Conservation (phyloP, 2,888 invertebrate species). For the Tipula lateralis region DNA sequence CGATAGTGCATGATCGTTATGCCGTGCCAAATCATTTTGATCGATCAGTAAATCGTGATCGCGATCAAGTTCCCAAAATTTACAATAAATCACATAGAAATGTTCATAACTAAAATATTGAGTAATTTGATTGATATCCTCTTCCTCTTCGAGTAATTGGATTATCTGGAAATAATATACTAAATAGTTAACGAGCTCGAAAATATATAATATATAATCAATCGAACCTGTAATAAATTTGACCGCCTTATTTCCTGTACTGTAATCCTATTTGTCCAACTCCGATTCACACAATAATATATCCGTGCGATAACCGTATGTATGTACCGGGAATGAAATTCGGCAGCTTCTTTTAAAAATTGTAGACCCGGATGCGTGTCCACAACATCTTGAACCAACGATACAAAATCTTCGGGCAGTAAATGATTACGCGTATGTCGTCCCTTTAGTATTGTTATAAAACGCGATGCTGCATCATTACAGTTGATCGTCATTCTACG, state of each 20-base stretch:
- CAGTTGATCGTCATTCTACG: constrained; percentile 71
- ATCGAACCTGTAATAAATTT: constrained; percentile 67
- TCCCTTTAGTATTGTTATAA: constrained; percentile 76
- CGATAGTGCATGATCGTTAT: constrained; percentile 96
- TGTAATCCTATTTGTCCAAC: constrained; percentile 92
- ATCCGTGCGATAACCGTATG: constrained; percentile 98
- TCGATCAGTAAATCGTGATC: constrained; percentile 97
- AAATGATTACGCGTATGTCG: constrained; percentile 52
- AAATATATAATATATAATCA: neutral
- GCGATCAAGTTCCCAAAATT: constrained; percentile 98
- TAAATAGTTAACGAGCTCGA: neutral
- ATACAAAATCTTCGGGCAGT: constrained; percentile 87
- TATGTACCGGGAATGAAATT: constrained; percentile 98
- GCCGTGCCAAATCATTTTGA: constrained; percentile 86
- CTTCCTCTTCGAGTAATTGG: constrained; percentile 84
- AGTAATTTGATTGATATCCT: constrained; percentile 93
- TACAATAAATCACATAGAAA: constrained; percentile 99
- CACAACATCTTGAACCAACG: constrained; percentile 94
- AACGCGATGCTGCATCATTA: constrained; percentile 84
- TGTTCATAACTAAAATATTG: constrained; percentile 96
- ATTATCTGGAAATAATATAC: constrained; percentile 55
- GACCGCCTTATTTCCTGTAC: constrained; percentile 84
- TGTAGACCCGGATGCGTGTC: constrained; percentile 96
- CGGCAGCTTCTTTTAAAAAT: constrained; percentile 94
- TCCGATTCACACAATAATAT: constrained; percentile 93